phyloP scores from a whole-genome alignment of 2,113 vertebrate species.

The Thermophis baileyi region DNA sequence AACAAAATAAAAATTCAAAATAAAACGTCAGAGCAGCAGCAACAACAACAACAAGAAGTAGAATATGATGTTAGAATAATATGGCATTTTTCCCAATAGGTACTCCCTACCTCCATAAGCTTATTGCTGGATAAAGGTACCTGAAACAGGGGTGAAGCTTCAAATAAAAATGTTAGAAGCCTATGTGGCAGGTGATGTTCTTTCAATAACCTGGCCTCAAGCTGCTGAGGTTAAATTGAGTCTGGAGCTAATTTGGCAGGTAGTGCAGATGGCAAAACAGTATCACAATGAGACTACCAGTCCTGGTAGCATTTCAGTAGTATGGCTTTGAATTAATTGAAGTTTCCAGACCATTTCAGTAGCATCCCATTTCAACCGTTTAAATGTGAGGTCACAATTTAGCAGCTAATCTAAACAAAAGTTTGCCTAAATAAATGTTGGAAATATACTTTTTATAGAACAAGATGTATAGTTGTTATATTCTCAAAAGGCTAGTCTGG shows the following conservation, averaged over 20 bases:
- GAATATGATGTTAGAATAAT: not conserved
- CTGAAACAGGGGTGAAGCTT: not conserved
- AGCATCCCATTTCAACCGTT: not conserved
- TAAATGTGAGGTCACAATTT: not conserved
- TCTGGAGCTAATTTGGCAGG: not conserved
- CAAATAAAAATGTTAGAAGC: not conserved
- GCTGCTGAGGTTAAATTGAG: not conserved
- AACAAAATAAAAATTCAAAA: not conserved
- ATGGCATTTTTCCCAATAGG: not conserved
- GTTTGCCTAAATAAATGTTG: not conserved
- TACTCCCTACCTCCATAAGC: not conserved
- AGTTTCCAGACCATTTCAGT: not conserved
- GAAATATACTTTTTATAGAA: not conserved
- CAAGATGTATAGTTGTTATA: not conserved
- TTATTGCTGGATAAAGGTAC: not conserved
- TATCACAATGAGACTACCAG: not conserved
- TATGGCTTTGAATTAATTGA: not conserved
- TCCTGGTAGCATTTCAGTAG: not conserved
- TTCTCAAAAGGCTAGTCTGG: not conserved
- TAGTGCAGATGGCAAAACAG: not conserved
- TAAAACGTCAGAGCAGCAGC: not conserved
- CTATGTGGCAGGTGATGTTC: not conserved
- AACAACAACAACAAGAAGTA: not conserved
- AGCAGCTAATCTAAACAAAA: not conserved
- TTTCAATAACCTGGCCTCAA: not conserved